Base-by-base conservation (phyloP, 2,113 vertebrate species). In the Marmota monax region DNA sequence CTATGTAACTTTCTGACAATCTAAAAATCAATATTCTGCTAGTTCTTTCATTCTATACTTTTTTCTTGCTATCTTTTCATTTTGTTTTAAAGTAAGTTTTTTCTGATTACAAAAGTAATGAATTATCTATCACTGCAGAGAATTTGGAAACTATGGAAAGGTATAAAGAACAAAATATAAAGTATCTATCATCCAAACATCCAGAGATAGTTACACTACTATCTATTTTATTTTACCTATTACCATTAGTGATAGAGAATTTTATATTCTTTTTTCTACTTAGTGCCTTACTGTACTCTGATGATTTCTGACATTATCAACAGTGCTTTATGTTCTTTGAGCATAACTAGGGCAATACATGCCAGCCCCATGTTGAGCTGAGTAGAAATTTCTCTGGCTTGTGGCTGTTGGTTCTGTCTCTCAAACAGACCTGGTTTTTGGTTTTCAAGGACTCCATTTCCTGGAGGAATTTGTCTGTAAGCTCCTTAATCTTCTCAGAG, bases 401-500 rank as follows among this genome's bases (percentile, higher is more conserved):
- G 69, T 70, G 27, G 67, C 22, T 67, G 1, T 25, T 32, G 79
- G 37, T 14, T 65, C 29, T 6, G 65, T 63, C 61, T 78, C 73
- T 70, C n/a, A 39, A 7, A 96, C 97, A 94, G 92, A 99, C 99
- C 99, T 99, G 98, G 86, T 99, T 98, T 96, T 99, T 98, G 0
- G 95, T 98, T 97, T 99, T 99, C 89, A 99, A 98, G 25, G 98
- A 98, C 48, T 98, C 98, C 97, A 99, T 99, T 98, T 99, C 99
- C 97, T 99, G 98, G 72, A 98, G 97, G 73, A 99, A 99, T 94
- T 98, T 99, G 78, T 99, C 99, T 0, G 99, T 99, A 67, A 99
- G 97, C 84, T 99, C 99, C 97, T 99, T 99, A 92, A 99, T 98
- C 98, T 99, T 99, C 98, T 99, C 99, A 7, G 98, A 99, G 98